These are phyloP conservation scores for Carassius gibelio DNA, from an alignment of 2,113 vertebrate genomes.

Conservation along the genomic window DNA sequence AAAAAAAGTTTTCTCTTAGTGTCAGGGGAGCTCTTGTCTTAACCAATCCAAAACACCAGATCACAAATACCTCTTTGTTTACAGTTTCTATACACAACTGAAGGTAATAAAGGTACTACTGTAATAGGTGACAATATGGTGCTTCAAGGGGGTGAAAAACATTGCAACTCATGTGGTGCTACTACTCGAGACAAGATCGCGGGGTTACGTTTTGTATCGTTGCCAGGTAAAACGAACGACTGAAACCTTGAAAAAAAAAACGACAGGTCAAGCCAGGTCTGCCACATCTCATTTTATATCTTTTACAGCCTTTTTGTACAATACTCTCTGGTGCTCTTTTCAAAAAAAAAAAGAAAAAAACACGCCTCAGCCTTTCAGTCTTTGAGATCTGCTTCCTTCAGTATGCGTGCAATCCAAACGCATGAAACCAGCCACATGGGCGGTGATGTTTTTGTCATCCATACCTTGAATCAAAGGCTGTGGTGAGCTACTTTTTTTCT, in stretches of 20 bases:
- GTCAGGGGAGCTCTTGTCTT: slow-evolving; percentile 86
- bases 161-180: slow-evolving; percentile 87
- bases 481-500: slow-evolving; percentile 75
- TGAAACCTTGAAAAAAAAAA: slow-evolving; percentile 29
- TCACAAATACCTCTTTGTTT: slow-evolving; percentile 98
- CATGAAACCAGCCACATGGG: slow-evolving; percentile 75
- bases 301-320: slow-evolving; percentile 74
- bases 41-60: slow-evolving; percentile 86
- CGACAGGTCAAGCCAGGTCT: slow-evolving; percentile 52
- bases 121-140: slow-evolving; percentile 95
- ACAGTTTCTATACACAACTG: slow-evolving; percentile 93
- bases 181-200: slow-evolving; percentile 66
- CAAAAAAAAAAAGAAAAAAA: slow-evolving; percentile 31
- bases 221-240: slow-evolving; percentile 54
- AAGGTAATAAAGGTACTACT: slow-evolving; percentile 94
- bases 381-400: slow-evolving; percentile 69
- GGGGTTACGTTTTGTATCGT: slow-evolving; percentile 58
- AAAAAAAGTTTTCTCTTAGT: slow-evolving; percentile 75
- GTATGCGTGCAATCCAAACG: slow-evolving; percentile 72
- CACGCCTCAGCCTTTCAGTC: slow-evolving; percentile 73
- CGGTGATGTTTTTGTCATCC: slow-evolving; percentile 77
- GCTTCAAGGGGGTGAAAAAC: slow-evolving; percentile 89
- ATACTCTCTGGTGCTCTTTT: slow-evolving; percentile 82
- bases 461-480: slow-evolving; percentile 76
- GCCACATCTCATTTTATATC: slow-evolving; percentile 66